phyloP scores from a whole-genome alignment of 2,888 invertebrate genomes.

The Calephelis perditalis region DNA sequence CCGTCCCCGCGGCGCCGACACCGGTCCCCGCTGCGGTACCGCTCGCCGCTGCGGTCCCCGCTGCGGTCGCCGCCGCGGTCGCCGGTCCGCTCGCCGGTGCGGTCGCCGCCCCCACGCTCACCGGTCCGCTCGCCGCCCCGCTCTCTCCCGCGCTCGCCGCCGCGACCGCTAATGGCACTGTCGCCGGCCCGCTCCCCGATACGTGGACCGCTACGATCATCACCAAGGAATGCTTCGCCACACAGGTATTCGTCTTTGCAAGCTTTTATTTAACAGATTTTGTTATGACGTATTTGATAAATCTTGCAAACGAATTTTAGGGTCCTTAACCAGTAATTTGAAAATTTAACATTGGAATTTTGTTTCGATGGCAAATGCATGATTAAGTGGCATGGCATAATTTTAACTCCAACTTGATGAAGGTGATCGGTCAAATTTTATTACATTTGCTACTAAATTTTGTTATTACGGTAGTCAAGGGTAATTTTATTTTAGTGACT shows the following conservation, averaged over 20 bases:
- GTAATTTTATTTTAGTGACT: no score
- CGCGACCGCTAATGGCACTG: constrained; percentile 32
- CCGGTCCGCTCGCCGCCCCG: constrained; percentile 41
- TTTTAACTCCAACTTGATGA: no score
- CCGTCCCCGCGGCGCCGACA: constrained; percentile 72
- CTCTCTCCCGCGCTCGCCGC: constrained; percentile 41
- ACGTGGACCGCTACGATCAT: constrained; percentile 37
- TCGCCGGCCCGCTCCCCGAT: constrained; percentile 48
- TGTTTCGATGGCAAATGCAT: no score
- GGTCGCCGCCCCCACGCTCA: constrained; percentile 43
- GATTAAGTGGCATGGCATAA: no score
- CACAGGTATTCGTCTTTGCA: constrained; percentile 36
- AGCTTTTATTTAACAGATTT: background rate
- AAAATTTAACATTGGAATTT: no score
- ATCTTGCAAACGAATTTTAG: no score
- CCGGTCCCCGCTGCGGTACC: constrained; percentile 63
- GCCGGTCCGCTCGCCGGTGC: constrained; percentile 37
- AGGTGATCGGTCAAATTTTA: no score
- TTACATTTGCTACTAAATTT: no score
- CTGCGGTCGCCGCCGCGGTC: constrained; percentile 36
- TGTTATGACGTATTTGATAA: no score
- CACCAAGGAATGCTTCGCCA: constrained; percentile 45
- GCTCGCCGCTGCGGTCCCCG: constrained; percentile 66
- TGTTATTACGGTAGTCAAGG: no score
- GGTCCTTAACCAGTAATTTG: no score